Evolutionary conservation across 2,113 vertebrate species (phyloP), one percentile per base, ranked within the genome.

Genomic region (Recurvirostra avosetta): DNA sequence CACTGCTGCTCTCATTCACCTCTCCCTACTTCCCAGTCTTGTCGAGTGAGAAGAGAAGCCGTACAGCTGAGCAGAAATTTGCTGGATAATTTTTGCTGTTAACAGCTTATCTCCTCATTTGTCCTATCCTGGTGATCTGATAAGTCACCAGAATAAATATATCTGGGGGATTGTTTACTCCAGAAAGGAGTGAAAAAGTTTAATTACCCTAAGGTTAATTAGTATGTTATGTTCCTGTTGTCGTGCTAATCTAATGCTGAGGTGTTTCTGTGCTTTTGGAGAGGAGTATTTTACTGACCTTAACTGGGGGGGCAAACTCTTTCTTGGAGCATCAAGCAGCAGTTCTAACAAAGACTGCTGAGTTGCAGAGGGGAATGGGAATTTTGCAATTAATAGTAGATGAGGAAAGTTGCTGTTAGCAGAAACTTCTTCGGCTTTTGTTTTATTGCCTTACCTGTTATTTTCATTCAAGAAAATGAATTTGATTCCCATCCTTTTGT

Each of bases 171-270:
- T 53, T 70, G 15, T 68, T 94, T 86, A 34, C 75, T 88, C 12
- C 65, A 23, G 76, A 68, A 79, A 43, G 53, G 22, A 76, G 3
- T 66, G 32, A 58, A 88, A 73, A 61, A 29, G 3, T 67, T 65
- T 92, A 73, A 83, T 96, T 92, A 82, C 41, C 45, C 25, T 70
- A 30, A 88, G 84, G 91, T 91, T 91, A 93, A 92, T 93, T 68
- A 91, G 23, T 56, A 70, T 15, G 11, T 83, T 79, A 40, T 1
- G 0, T 86, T 79, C 71, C 23, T 70, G 27, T 88, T 25, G 50
- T 61, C 15, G 6, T 90, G 22, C 25, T 90, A 79, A 27, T 75
- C 12, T 49, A 11, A 76, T 65, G 11, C 43, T 91, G 58, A 65
- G 47, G 50, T 95, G 36, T 76, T 96, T 58, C 36, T 73, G 6